Evolutionary conservation across 1,140 invertebrate genomes (phyloP).

Genomic region (Brachionus angularis): DNA sequence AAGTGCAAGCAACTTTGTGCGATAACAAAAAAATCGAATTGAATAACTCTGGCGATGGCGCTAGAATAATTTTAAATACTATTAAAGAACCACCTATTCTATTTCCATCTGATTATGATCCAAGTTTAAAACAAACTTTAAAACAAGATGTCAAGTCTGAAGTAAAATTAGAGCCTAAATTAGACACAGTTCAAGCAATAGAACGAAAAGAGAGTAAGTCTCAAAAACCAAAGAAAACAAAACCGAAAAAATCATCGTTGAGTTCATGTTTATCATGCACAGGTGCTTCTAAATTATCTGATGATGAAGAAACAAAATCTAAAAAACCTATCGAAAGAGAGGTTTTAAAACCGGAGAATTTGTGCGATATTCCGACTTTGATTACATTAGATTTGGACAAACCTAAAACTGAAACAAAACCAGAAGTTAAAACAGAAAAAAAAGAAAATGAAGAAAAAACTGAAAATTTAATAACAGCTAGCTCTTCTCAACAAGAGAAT

Average conservation of each 20-base stretch:
- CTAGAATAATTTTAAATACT: neutral
- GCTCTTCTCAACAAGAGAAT: no score
- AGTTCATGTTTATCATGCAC: conserved; percentile 32
- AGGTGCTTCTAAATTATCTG: conserved; percentile 24
- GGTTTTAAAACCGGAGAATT: neutral
- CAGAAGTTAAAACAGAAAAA: neutral
- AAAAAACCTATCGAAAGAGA: neutral
- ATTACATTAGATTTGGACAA: conserved; percentile 16
- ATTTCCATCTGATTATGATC: neutral
- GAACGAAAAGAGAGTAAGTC: no score
- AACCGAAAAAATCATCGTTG: conserved; percentile 5
- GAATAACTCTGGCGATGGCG: neutral
- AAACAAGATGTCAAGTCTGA: neutral
- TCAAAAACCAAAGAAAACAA: neutral
- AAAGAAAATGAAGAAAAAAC: conserved; percentile 1
- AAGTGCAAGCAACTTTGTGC: neutral
- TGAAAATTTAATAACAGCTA: no score
- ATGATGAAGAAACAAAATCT: conserved; percentile 17
- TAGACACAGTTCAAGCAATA: neutral
- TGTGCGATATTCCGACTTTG: neutral
- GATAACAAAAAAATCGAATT: neutral
- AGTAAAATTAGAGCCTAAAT: neutral
- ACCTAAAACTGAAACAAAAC: neutral
- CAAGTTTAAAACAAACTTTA: neutral
- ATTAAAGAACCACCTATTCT: conserved; percentile 6